Evolutionary conservation across 2,797 vertebrate genomes (phyloP), one percentile per base, ranked within the genome.

Genomic region (Philypnodon macrostomus): DNA sequence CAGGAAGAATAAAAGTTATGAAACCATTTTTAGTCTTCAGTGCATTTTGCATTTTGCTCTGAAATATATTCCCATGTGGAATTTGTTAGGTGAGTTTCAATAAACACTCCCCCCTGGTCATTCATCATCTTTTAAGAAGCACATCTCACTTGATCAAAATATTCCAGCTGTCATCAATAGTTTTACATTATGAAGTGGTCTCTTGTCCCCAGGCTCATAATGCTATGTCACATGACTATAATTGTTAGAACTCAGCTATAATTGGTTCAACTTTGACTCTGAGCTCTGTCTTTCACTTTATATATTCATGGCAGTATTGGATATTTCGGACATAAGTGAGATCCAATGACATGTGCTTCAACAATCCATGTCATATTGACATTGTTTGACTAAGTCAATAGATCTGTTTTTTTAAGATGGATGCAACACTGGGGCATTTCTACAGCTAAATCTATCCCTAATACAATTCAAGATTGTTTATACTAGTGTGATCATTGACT

Each of bases 281-380:
- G n/a, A n/a, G n/a, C n/a, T n/a, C n/a, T n/a, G n/a, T n/a, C n/a
- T n/a, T n/a, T n/a, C n/a, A n/a, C n/a, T n/a, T n/a, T n/a, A n/a
- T 42, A 9, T 27, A 27, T 41, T 41, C 39, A 15, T 32, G 13
- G n/a, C n/a, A n/a, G 14, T 40, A 8, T 26, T 40, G n/a, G 21
- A 24, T 40, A 23, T 26, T 12, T 27, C 6, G 10, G 26, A 27
- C 10, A 27, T 4, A 27, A 6, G 26, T 27, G n/a, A n/a, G n/a
- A n/a, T n/a, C n/a, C n/a, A n/a, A n/a, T n/a, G n/a, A 9, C 11
- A 3, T 30, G 27, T 30, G 4, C 30, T n/a, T 13, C 7, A 4
- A 32, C 30, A 32, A 4, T 13, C 7, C 30, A 32, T 13, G 3
- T n/a, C 3, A 32, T n/a, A 32, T 11, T 12, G 15, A 9, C 39